phyloP scores from a whole-genome alignment of 2,797 vertebrate genomes.

The Discoglossus pictus region DNA sequence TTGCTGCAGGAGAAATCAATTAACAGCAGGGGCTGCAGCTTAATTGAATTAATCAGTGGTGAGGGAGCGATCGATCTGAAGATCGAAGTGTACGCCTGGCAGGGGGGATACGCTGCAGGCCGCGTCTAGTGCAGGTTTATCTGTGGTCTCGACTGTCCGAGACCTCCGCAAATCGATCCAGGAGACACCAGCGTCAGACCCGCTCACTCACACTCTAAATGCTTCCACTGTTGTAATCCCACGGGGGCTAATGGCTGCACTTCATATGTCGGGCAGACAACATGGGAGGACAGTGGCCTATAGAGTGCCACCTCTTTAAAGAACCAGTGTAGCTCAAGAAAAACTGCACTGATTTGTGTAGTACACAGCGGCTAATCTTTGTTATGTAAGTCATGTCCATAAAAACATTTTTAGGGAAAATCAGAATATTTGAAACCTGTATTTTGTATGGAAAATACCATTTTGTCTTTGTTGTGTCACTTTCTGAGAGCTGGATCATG shows the following conservation, averaged over 20 bases:
- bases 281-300: too few species aligned
- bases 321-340: too few species aligned
- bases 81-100: conserved; percentile 24
- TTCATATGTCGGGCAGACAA: neutral
- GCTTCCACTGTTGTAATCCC: neutral
- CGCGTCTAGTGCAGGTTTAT: conserved; percentile 30
- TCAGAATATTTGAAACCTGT: too few species aligned
- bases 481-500: too few species aligned
- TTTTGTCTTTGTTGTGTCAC: too few species aligned
- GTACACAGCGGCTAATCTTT: too few species aligned
- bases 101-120: conserved; percentile 11
- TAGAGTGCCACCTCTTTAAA: too few species aligned
- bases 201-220: conserved; percentile 5
- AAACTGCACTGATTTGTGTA: too few species aligned
- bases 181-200: neutral
- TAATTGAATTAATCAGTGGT: conserved; percentile 48
- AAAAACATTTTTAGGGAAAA: too few species aligned
- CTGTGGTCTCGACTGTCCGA: conserved; percentile 7
- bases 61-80: conserved; percentile 21
- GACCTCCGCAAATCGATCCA: neutral
- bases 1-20: conserved; percentile 32
- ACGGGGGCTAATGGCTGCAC: neutral
- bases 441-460: too few species aligned
- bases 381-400: too few species aligned
- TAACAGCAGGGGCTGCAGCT: conserved; percentile 35